Evolutionary conservation across 2,888 invertebrate species (phyloP).

Genomic region (Schizotus pectinicornis): DNA sequence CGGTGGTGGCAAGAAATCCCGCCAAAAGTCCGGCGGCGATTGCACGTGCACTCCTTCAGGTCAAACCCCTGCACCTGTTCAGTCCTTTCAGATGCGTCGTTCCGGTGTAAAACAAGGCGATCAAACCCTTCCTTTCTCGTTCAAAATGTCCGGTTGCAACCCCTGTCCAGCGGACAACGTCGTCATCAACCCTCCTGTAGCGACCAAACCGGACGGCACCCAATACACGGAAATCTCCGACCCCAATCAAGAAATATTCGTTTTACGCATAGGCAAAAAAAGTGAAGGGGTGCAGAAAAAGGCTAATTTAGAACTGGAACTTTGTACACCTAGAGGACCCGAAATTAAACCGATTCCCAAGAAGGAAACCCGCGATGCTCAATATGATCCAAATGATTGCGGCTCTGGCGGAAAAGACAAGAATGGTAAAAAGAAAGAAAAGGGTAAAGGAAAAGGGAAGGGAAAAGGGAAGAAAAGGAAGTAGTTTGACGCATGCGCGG

Average conservation of each 20-base stretch:
- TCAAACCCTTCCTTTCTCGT: conserved; percentile 46
- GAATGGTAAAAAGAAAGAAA: conserved; percentile 31
- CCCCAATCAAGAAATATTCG: conserved; percentile 74
- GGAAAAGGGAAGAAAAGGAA: conserved; percentile 31
- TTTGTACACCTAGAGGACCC: conserved; percentile 74
- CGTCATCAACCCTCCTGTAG: conserved; percentile 58
- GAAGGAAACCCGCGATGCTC: conserved; percentile 70
- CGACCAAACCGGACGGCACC: conserved; percentile 63
- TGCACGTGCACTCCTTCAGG: not conserved
- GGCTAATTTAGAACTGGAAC: conserved; percentile 72
- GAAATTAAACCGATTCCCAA: conserved; percentile 64
- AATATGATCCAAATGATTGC: conserved; percentile 66
- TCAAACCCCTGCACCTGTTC: not conserved
- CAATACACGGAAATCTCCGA: conserved; percentile 66
- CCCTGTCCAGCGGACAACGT: conserved; percentile 46
- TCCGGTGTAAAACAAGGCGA: conserved; percentile 44
- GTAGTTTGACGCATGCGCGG: conserved; percentile 4
- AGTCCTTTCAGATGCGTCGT: conserved; percentile 44
- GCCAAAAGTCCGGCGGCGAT: no score
- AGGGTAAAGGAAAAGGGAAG: conserved; percentile 38
- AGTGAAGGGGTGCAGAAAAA: conserved; percentile 71
- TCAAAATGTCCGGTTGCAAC: conserved; percentile 41
- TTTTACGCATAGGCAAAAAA: conserved; percentile 77
- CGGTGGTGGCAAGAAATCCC: no score
- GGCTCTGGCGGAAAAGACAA: conserved; percentile 25